Evolutionary conservation across 2,113 vertebrate species (phyloP), one percentile per base, ranked within the genome.

Genomic region (Muntiacus muntjak): DNA sequence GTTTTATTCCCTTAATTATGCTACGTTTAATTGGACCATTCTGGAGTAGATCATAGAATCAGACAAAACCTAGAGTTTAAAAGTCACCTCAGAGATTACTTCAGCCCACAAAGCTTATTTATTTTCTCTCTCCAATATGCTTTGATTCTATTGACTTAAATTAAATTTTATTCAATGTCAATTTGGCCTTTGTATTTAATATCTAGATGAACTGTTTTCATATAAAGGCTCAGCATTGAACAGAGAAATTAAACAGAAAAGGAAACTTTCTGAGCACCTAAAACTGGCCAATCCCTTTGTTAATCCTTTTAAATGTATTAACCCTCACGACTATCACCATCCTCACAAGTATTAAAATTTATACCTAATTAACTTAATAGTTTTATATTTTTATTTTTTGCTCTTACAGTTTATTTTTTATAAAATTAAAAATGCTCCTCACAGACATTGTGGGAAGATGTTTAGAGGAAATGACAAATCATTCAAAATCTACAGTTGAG

Each of bases 1-100:
- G 84, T 92, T 95, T 64, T 96, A 95, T 90, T 60, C 60, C 76
- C 87, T 96, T 96, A 94, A 97, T 97, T 97, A 96, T 81, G 89
- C 74, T 87, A 17, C 50, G 74, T 91, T 94, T 97, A 92, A 95
- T 96, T 90, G 81, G 83, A 83, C 47, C 55, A 67, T 62, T 55
- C 76, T 95, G 87, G 60, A 97, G 60, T 86, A 95, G 87, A 71
- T 97, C 82, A 95, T 11, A 95, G 81, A 96, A 97, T 76, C 79
- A 86, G 84, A 86, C 54, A 96, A 95, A 95, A 96, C 23, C 43
- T 83, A 30, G 47, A 86, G 89, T 90, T 95, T 96, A 88, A 95
- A 97, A 90, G 90, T 97, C 90, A 97, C 64, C 43, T 92, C 36
- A 76, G 87, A 95, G 71, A 55, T 57, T 87, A 89, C 92, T 84